Evolutionary conservation across 2,797 vertebrate genomes (phyloP), one percentile per base, ranked within the genome.

Genomic region (Phyllotis vaccarum): DNA sequence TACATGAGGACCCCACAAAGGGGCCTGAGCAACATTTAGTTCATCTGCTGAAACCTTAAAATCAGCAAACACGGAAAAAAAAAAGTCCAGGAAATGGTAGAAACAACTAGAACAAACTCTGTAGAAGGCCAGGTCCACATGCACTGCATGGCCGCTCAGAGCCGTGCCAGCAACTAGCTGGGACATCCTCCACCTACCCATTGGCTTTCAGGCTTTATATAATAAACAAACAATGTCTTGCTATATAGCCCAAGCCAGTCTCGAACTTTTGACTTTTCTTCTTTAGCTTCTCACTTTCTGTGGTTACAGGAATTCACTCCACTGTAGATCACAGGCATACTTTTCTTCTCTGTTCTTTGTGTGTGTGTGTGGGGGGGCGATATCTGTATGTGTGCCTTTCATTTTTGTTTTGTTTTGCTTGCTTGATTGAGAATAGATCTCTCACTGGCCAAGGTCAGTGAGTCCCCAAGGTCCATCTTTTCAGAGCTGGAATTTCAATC

Each of bases 51-150:
- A 88, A 70, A 90, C 16, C 34, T 79, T 78, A 86, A 93, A 82
- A 78, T 88, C 86, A 82, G 34, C n/a, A 95, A 87, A 88, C n/a
- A n/a, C n/a, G n/a, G n/a, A 91, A 94, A 58, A 11, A 21, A n/a
- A 66, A 40, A 37, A 80, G 40, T 64, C 22, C 81, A 89, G 93
- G 86, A 90, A 86, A 79, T 1, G 34, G 68, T 78, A n/a, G 86
- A 92, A 89, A 93, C 22, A 62, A 88, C 5, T 19, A 17, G 54
- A 37, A 37, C 19, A 62, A 37, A 16, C 31, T 94, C 76, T 88
- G 29, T 40, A 37, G 46, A 43, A 37, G 11, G 70, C 80, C 66
- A 70, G 11, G 21, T 81, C 2, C 22, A 76, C 43, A 11, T 9
- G 9, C n/a, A 81, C 56, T 3, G 96, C 34, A 87, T 12, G 72